Evolutionary conservation across 2,888 invertebrate genomes (phyloP).

Genomic region (Ornithoptera priamus): DNA sequence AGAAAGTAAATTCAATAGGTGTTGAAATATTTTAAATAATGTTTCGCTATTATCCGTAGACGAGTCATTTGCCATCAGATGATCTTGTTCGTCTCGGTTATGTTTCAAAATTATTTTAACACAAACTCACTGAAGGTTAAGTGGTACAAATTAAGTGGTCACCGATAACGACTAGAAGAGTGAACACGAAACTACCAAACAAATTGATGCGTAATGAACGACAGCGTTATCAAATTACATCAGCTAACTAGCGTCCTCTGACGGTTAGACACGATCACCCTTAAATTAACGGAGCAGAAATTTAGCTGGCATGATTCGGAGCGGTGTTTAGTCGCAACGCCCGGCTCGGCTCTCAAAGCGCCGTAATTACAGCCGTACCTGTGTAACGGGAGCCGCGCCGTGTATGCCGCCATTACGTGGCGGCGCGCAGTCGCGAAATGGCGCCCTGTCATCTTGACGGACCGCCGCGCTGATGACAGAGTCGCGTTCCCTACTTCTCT

Average conservation of each 20-base stretch:
- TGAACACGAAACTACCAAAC: neutral
- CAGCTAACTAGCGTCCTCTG: conserved; percentile 5
- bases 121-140: neutral
- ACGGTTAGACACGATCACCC: conserved; percentile 13
- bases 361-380: conserved; percentile 43
- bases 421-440: conserved; percentile 37
- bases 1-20: too few species aligned
- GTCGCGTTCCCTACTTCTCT: conserved; percentile 13
- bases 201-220: conserved; percentile 11
- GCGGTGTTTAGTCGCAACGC: conserved; percentile 48
- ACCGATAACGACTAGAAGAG: neutral
- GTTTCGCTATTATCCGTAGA: too few species aligned
- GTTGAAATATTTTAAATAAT: too few species aligned
- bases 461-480: conserved; percentile 38
- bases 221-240: conserved; percentile 22
- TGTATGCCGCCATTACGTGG: conserved; percentile 55
- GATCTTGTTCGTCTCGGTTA: too few species aligned
- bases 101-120: too few species aligned
- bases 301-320: conserved; percentile 37
- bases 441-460: conserved; percentile 42
- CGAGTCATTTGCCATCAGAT: too few species aligned
- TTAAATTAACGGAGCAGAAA: conserved; percentile 35
- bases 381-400: conserved; percentile 50
- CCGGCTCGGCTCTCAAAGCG: conserved; percentile 60
- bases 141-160: neutral